A percentile compares a stretch with the other conserved stretches of the same genome.
These are phyloP conservation scores for Platichthys stellatus DNA, from an alignment of 2,113 vertebrate species.

Conservation along the genomic window DNA sequence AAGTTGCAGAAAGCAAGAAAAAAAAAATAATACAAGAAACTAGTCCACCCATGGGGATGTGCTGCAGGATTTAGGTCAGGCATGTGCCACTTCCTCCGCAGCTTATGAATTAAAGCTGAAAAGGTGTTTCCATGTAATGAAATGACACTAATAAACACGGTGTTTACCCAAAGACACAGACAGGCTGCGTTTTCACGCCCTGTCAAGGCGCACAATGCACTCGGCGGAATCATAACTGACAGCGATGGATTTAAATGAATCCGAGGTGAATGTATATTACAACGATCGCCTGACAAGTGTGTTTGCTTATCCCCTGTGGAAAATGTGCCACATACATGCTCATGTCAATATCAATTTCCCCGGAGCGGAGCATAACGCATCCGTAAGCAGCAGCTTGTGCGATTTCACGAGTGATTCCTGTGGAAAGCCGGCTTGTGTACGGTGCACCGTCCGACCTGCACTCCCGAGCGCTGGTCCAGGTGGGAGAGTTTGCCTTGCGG, in stretches of 20 bases:
- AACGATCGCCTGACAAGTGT: conserved; percentile 43
- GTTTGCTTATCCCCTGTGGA: conserved; percentile 60
- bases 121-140: conserved; percentile 49
- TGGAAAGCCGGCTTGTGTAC: conserved; percentile 35
- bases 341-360: conserved; percentile 20
- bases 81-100: conserved; percentile 56
- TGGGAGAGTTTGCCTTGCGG: conserved; percentile 66
- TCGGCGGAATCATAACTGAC: conserved; percentile 52
- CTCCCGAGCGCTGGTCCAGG: conserved; percentile 21
- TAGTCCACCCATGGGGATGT: conserved; percentile 58
- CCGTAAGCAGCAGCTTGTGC: conserved; percentile 27
- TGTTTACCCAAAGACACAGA: conserved; percentile 59
- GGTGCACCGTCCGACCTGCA: conserved; percentile 20
- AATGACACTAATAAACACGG: conserved; percentile 40
- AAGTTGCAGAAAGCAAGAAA: conserved; percentile 49
- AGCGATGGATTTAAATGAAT: conserved; percentile 52
- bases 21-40: conserved; percentile 40
- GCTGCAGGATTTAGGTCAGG: conserved; percentile 70
- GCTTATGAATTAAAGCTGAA: conserved; percentile 51
- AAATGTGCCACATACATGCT: conserved; percentile 35
- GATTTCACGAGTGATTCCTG: conserved; percentile 17
- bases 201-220: conserved; percentile 33
- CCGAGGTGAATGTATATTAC: conserved; percentile 52
- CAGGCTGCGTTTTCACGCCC: conserved; percentile 64
- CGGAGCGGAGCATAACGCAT: conserved; percentile 5